Base-by-base conservation (phyloP, 2,113 vertebrate species). In the Scatophagus argus region DNA sequence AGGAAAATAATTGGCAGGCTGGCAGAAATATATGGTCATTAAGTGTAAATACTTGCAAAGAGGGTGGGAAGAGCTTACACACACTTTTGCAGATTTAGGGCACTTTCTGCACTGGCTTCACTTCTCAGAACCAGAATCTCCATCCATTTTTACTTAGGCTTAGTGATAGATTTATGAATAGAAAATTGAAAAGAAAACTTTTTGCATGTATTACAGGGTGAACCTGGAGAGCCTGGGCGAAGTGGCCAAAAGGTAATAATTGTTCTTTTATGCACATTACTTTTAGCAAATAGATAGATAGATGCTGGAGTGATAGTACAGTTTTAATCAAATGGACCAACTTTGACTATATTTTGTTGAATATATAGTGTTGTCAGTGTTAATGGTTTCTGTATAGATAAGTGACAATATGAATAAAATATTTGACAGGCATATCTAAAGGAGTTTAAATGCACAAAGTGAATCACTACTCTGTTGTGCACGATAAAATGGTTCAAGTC, bases 211-310 rank as follows among this genome's bases (percentile, higher is more conserved):
- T 93, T 91, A 67, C 87, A 99, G 98, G 98, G 98, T 44, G 98
- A 99, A 93, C 98, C 98, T 0, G 98, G 98, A 86, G 97, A 98
- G 91, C 95, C 98, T 78, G 98, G 98, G 58, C 94, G 95, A 59
- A 92, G 96, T 56, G 98, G 98, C 81, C 93, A 94, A 51, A 99
- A 99, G 98, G 98, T 99, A 99, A 94, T 9, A 31, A 10, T 8
- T 72, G 64, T 72, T 43, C 29, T 52, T 51, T 63, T 43, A n/a
- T 69, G 23, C 41, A 34, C 19, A 4, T 23, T 47, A 1, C 4
- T 47, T 2, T 27, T 27, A 31, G 0, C 7, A 61, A 0, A 17
- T 4, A 39, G 32, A 25, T 11, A n/a, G 21, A 39, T 43, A 75
- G 8, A n/a, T 41, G 11, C 21, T 66, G 31, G 52, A 52, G 17